Percentiles rank a stretch among this genome's conserved stretches.
Evolutionary conservation across 2,113 vertebrate genomes (phyloP).

Genomic region (Sylvietta virens): DNA sequence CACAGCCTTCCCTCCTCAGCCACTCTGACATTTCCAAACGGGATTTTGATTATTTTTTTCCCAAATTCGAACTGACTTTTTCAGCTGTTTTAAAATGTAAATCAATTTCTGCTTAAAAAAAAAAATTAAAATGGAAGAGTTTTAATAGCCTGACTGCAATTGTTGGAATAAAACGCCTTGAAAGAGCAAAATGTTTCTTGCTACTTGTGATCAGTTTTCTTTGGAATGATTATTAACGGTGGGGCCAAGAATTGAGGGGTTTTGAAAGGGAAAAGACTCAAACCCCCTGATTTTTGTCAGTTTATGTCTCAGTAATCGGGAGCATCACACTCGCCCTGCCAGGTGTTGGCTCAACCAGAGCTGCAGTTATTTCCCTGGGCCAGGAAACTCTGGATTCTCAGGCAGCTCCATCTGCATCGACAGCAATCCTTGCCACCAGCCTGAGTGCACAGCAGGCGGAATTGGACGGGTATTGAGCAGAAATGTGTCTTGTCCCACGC

Average conservation of each 20-base stretch:
- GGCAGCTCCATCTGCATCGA: not conserved
- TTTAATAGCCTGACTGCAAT: not conserved
- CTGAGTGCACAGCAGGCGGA: not conserved
- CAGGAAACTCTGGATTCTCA: not conserved
- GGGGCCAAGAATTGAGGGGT: not conserved
- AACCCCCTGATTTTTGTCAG: not conserved
- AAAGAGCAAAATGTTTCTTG: not conserved
- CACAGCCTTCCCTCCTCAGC: not conserved
- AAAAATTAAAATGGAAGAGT: not conserved
- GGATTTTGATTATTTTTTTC: not conserved
- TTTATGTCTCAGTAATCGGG: not conserved
- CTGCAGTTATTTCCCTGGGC: not conserved
- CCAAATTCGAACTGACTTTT: constrained; percentile 8
- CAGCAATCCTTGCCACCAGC: not conserved
- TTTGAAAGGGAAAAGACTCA: not conserved
- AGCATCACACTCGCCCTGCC: not conserved
- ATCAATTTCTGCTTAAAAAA: not conserved
- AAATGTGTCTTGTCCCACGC: constrained; percentile 16
- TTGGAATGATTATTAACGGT: not conserved
- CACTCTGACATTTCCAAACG: constrained; percentile 28
- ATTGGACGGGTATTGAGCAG: not conserved
- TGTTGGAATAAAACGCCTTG: not conserved
- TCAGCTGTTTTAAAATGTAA: constrained; percentile 32
- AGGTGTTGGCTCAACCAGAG: not conserved
- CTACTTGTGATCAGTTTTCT: not conserved